Base-by-base conservation (phyloP, 2,113 vertebrate species). In the Murina feae region DNA sequence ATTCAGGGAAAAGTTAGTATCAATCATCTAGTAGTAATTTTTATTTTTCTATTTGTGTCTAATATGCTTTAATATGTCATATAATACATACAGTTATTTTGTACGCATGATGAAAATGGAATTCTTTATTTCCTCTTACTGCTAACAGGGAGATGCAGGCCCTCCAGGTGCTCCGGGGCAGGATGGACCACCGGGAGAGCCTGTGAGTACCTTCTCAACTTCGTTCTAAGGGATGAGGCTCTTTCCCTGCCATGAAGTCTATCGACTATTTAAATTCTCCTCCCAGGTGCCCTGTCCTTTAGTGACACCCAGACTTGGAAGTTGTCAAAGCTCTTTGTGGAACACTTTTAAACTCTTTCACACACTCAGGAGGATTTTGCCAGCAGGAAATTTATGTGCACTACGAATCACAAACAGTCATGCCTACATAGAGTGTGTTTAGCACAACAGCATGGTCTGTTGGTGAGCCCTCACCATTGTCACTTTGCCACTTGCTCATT, bases 81-180 rank as follows among this genome's bases (percentile, higher is more conserved):
- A n/a, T 23, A 47, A 49, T 75, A 63, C 37, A 18, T 86, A 32
- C n/a, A 32, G 4, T 72, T 91, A 83, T 84, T 74, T 78, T 75
- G 16, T 89, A 72, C 91, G 39, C 14, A 11, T 65, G 35, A 25
- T 9, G 9, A 92, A 90, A 55, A 71, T 47, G 10, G 11, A 68
- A 71, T 85, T 69, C 23, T 90, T 25, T 89, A 0, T 93, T 76
- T 76, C 23, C 89, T 91, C 76, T 85, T 82, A 32, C 76, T 55
- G 16, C 94, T 93, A 68, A 94, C 97, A 98, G 98, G 98, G 98
- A 97, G 98, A 98, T 97, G 90, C 81, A 0, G 98, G 98, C 89
- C 94, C 96, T 23, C 98, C 98, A 91, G 98, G 98, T 65, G 86
- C 97, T 91, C 95, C 97, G 12, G 98, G 98, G n/a, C 90, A 95